phyloP scores from a whole-genome alignment of 2,797 vertebrate genomes.

The Acipenser oxyrinchus region DNA sequence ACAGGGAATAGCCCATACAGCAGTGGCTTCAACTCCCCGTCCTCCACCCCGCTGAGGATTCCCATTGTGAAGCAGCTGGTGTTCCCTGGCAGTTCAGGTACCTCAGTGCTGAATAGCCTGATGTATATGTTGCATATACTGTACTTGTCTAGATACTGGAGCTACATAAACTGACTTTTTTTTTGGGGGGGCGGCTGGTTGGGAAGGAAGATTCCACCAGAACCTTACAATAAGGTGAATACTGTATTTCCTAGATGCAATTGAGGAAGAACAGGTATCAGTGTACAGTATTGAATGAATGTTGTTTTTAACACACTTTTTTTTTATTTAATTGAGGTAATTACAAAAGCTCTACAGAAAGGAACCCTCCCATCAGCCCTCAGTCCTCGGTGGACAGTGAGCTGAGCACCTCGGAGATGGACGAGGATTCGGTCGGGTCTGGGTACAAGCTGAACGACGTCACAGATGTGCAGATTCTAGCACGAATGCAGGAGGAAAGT shows the following conservation, averaged over 20 bases:
- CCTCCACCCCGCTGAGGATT: slow-evolving; percentile 81
- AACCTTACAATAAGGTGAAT: too few species aligned
- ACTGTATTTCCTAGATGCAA: too few species aligned
- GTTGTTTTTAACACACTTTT: too few species aligned
- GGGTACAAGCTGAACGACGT: slow-evolving; percentile 97
- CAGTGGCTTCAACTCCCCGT: slow-evolving; percentile 93
- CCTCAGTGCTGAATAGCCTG: background rate
- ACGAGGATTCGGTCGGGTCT: slow-evolving; percentile 95
- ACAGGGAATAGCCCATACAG: slow-evolving; percentile 84
- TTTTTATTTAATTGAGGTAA: slow-evolving; percentile 46
- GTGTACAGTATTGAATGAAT: too few species aligned
- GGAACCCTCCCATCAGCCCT: slow-evolving; percentile 85
- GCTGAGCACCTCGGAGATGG: slow-evolving; percentile 96
- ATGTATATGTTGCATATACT: background rate
- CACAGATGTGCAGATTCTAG: slow-evolving; percentile 95
- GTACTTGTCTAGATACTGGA: background rate
- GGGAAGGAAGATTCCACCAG: too few species aligned
- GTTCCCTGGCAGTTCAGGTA: slow-evolving; percentile 81
- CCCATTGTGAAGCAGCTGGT: slow-evolving; percentile 83
- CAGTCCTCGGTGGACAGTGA: slow-evolving; percentile 96
- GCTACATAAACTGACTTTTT: too few species aligned
- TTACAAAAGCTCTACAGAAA: slow-evolving; percentile 72
- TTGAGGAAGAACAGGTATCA: too few species aligned
- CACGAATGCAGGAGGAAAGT: slow-evolving; percentile 99
- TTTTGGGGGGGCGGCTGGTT: too few species aligned